Evolutionary conservation across 1,140 invertebrate genomes (phyloP), one percentile per base, ranked within the genome.

Genomic region (Drosophila kikkawai): DNA sequence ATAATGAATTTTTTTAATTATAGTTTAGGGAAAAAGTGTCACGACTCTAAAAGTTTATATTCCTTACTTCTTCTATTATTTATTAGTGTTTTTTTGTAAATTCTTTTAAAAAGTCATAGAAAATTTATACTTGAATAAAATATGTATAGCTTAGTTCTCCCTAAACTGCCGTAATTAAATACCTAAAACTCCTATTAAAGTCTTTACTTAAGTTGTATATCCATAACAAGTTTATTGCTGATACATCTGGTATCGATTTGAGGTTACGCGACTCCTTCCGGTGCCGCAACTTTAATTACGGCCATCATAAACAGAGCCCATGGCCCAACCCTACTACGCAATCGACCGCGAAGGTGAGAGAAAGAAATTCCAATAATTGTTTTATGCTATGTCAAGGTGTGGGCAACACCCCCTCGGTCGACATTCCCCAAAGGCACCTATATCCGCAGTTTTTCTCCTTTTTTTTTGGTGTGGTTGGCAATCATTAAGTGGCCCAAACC

Each of bases 401-500:
- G 60, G 69, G 77, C 61, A 56, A 76, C 61, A 32, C 63, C 50
- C 56, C 47, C 53, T 12, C 12, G 48, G 5, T 13, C 39, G 58
- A 32, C 47, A 48, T 48, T 60, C 60, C 34, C n/a, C 50, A 48
- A 57, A 42, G 37, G 78, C 69, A 57, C n/a, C 26, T 26, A 29
- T 29, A 48, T 48, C 22, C 22, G 7, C 47, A n/a, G 47, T n/a
- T 50, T 29, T 47, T 50, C 41, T 17, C 32, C 9, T 22, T 32
- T 55, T 19, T 26, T 37, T 55, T 69, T 82, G n/a, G n/a, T n/a
- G n/a, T 57, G 67, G 59, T 42, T 64, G 51, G 63, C 71, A 79
- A 71, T 85, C 79, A 85, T 85, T 85, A 79, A 85, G 82, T 68
- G 82, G 79, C 64, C 61, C 12, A 44, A 55, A 36, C 61, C 44